These are phyloP conservation scores for Dione vanillae DNA, from an alignment of 2,888 invertebrate species.

Conservation along the genomic window DNA sequence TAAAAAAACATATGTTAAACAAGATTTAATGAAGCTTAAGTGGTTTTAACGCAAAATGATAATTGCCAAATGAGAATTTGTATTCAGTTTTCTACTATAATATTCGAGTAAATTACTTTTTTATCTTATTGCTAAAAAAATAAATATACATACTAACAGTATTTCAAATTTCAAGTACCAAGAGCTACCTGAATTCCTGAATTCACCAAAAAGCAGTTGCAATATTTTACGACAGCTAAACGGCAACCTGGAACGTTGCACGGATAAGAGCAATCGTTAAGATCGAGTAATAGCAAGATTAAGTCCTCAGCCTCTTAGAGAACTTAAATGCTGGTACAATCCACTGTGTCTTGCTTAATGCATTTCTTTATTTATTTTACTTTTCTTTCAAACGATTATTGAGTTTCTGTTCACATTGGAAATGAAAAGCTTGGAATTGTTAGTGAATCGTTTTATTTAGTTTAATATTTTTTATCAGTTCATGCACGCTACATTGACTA, in stretches of 20 bases:
- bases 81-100: no score
- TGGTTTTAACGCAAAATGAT: no score
- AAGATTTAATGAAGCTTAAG: no score
- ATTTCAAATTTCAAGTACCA: neutral
- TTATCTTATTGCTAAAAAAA: no score
- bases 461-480: no score
- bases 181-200: neutral
- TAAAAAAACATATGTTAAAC: no score
- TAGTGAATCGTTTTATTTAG: no score
- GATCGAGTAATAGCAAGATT: conserved; percentile 60
- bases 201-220: conserved; percentile 34
- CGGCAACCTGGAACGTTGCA: conserved; percentile 46
- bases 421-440: no score
- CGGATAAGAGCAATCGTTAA: conserved; percentile 61
- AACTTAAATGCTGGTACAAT: conserved; percentile 39
- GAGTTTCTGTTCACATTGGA: neutral
- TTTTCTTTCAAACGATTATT: neutral
- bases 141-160: neutral
- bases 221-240: conserved; percentile 59
- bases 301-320: conserved; percentile 51
- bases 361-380: conserved; percentile 28
- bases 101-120: no score
- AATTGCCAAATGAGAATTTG: no score
- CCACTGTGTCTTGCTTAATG: conserved; percentile 41
- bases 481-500: no score